Evolutionary conservation across 2,888 invertebrate species (phyloP).

Genomic region (Aproaerema taeniolella): DNA sequence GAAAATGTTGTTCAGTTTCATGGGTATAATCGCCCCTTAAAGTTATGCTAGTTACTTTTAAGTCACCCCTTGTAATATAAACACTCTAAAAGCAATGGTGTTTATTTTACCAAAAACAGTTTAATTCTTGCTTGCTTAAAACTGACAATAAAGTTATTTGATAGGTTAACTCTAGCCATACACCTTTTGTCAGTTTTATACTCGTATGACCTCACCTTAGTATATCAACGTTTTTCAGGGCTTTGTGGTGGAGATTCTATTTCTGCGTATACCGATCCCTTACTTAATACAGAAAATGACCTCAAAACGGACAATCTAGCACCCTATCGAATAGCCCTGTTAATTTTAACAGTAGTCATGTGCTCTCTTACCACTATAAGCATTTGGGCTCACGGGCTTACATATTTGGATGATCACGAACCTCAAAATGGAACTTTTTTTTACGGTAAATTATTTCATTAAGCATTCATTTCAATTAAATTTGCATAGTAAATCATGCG

Average conservation of each 20-base stretch:
- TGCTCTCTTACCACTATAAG: constrained; percentile 50
- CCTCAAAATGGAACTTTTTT: constrained; percentile 59
- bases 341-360: constrained; percentile 41
- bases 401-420: constrained; percentile 59
- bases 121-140: no score
- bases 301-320: neutral
- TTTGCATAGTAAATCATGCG: neutral
- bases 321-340: constrained; percentile 30
- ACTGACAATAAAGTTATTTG: no score
- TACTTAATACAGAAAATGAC: constrained; percentile 9
- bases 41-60: no score
- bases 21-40: no score
- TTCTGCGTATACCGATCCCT: constrained; percentile 16
- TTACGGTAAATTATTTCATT: constrained; percentile 40
- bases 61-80: no score
- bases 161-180: no score
- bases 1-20: no score
- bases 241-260: constrained; percentile 38
- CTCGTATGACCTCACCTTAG: no score
- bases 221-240: no score
- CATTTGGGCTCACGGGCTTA: constrained; percentile 60
- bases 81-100: no score
- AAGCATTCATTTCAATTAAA: neutral
- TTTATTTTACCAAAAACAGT: no score
- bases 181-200: no score